These are phyloP conservation scores for Phalera bucephala DNA, from an alignment of 2,888 invertebrate genomes.

Conservation along the genomic window DNA sequence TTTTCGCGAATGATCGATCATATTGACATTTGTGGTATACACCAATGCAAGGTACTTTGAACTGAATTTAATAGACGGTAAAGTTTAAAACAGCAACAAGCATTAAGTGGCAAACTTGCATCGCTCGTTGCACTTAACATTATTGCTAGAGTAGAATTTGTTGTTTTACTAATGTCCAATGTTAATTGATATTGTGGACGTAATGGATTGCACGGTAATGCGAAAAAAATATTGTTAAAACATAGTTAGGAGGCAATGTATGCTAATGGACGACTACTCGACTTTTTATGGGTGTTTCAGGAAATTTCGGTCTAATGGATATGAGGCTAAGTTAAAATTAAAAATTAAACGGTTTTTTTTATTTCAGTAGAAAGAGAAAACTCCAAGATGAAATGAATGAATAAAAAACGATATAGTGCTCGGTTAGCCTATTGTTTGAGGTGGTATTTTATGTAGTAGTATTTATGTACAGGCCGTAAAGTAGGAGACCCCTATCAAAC, in stretches of 20 bases:
- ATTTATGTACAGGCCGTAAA: no score
- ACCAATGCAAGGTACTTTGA: conserved; percentile 1
- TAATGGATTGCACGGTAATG: conserved; percentile 49
- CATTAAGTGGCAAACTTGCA: conserved; percentile 31
- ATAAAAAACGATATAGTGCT: no score
- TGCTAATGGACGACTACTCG: conserved; percentile 23
- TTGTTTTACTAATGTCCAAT: conserved; percentile 37
- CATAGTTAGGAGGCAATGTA: conserved; percentile 24
- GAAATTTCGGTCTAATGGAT: not conserved
- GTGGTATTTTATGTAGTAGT: no score
- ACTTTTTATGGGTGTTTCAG: not conserved
- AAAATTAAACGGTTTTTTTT: not conserved
- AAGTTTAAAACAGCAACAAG: not conserved
- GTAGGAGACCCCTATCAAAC: no score
- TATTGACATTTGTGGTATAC: no score
- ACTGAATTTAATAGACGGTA: not conserved
- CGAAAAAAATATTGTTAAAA: conserved; percentile 40
- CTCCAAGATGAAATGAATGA: no score
- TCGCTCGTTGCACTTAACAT: conserved; percentile 55
- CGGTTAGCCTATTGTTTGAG: no score
- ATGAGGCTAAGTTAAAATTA: not conserved
- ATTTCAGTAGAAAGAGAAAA: no score
- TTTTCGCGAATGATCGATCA: conserved; percentile 60
- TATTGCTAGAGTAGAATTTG: conserved; percentile 57
- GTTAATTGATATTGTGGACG: conserved; percentile 46